Evolutionary conservation across 1,140 invertebrate genomes (phyloP).

Genomic region (Drosophila oshimai): DNA sequence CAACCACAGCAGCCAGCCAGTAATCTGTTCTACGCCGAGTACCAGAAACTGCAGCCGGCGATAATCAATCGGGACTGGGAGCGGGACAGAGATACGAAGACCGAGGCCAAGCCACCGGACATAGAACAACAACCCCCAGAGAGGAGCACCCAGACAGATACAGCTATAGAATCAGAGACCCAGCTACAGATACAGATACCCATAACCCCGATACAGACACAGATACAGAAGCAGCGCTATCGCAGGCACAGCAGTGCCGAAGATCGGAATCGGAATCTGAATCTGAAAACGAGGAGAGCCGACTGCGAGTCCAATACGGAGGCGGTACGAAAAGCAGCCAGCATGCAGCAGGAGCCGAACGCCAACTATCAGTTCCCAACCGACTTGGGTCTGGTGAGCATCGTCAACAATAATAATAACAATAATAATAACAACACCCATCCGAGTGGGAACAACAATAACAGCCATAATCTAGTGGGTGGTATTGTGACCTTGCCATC

Average conservation of each 20-base stretch:
- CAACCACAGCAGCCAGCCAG: constrained; percentile 4
- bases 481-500: constrained; percentile 63
- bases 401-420: constrained; percentile 63
- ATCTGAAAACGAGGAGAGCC: constrained; percentile 17
- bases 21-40: constrained; percentile 63
- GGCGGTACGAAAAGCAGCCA: constrained; percentile 65
- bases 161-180: constrained; percentile 1
- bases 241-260: constrained; percentile 70
- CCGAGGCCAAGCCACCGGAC: constrained; percentile 67
- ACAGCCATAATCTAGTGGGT: constrained; percentile 19
- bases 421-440: constrained; percentile 30
- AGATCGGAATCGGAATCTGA: constrained; percentile 61
- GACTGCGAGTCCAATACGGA: constrained; percentile 20
- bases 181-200: background rate
- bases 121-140: constrained; percentile 20
- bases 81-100: constrained; percentile 11
- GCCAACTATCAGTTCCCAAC: constrained; percentile 82
- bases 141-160: background rate
- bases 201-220: background rate
- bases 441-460: constrained; percentile 23
- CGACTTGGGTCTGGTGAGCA: constrained; percentile 82
- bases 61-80: constrained; percentile 59
- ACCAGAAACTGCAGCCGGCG: constrained; percentile 69
- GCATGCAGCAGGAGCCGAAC: constrained; percentile 82
- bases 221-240: constrained; percentile 34